These are phyloP conservation scores for Moxostoma hubbsi DNA, from an alignment of 2,797 vertebrate species.

Conservation along the genomic window DNA sequence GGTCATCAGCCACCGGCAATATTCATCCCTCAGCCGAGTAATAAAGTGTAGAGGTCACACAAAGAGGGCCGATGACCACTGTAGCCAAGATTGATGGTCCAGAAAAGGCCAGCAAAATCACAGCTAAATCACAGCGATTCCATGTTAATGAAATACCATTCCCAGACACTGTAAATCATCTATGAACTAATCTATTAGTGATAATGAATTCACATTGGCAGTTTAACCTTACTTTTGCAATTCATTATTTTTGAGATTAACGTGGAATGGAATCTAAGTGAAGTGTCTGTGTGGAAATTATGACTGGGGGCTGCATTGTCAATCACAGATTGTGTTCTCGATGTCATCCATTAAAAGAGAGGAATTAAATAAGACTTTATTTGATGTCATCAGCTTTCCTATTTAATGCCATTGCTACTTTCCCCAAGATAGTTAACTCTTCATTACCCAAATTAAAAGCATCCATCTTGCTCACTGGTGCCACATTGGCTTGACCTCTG, in stretches of 20 bases:
- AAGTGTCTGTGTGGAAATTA: slow-evolving; percentile 82
- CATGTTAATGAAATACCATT: slow-evolving; percentile 75
- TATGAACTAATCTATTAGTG: slow-evolving; percentile 82
- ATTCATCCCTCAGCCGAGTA: slow-evolving; percentile 71
- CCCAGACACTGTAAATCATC: slow-evolving; percentile 83
- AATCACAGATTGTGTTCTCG: slow-evolving; percentile 80
- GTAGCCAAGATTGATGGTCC: slow-evolving; percentile 71
- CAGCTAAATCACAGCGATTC: slow-evolving; percentile 79
- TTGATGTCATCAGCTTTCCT: slow-evolving; percentile 72
- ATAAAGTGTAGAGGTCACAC: slow-evolving; percentile 73
- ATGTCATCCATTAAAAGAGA: slow-evolving; percentile 80
- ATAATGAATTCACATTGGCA: slow-evolving; percentile 84
- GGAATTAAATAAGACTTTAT: slow-evolving; percentile 82
- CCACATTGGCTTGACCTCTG: slow-evolving; percentile 82
- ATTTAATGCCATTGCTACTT: slow-evolving; percentile 75
- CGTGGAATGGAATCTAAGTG: slow-evolving; percentile 81
- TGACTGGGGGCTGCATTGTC: slow-evolving; percentile 76
- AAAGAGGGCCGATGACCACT: slow-evolving; percentile 75
- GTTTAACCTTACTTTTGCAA: slow-evolving; percentile 86
- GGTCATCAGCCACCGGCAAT: slow-evolving; percentile 66
- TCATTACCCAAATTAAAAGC: slow-evolving; percentile 86
- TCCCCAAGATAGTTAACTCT: slow-evolving; percentile 83
- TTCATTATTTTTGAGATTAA: slow-evolving; percentile 86
- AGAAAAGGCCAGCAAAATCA: slow-evolving; percentile 68
- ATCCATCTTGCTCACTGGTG: slow-evolving; percentile 81